Base-by-base conservation (phyloP, 2,797 vertebrate species). In the Sebastes minor region DNA sequence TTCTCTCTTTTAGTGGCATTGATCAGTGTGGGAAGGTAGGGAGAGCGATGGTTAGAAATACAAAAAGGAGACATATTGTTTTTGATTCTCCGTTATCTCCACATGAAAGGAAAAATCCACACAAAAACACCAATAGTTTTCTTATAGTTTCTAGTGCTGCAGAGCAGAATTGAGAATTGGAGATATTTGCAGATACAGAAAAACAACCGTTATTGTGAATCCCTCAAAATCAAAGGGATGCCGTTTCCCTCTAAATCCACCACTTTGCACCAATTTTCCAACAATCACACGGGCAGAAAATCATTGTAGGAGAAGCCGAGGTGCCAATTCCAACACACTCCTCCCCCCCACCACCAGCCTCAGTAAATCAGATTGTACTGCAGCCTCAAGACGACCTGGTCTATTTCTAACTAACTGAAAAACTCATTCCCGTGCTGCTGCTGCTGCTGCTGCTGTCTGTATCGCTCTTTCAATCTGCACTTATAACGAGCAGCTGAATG, bases 401-500 rank as follows among this genome's bases (percentile, higher is more conserved):
- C 52, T 68, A 77, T 74, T 83, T 80, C 35, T 80, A 52, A 82
- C 28, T 83, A 30, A 80, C 25, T 80, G 67, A 42, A 82, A 74
- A 52, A 52, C 55, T 56, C 62, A 69, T 77, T 76, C 59, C 25
- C 25, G 10, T 23, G 35, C 69, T 27, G 59, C 65, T 67, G 74
- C 56, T 66, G 28, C 28, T 67, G 57, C 63, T 67, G 57, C 64
- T 56, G 74, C 61, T 66, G 38, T 60, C 52, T 11, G 33, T 53
- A 16, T 64, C 20, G 0, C 65, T 79, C 65, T 5, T 46, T 74
- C 56, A 76, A 49, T 53, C 57, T 64, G 22, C 56, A 30, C 76
- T 35, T 55, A 27, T 2, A 63, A 56, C 52, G 32, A 25, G 57
- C 82, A 32, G 65, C 55, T 46, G 60, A 73, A 62, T 28, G 68